Conservation (phyloP, 2,888 invertebrate genomes). For the Oxycera nigricornis region DNA sequence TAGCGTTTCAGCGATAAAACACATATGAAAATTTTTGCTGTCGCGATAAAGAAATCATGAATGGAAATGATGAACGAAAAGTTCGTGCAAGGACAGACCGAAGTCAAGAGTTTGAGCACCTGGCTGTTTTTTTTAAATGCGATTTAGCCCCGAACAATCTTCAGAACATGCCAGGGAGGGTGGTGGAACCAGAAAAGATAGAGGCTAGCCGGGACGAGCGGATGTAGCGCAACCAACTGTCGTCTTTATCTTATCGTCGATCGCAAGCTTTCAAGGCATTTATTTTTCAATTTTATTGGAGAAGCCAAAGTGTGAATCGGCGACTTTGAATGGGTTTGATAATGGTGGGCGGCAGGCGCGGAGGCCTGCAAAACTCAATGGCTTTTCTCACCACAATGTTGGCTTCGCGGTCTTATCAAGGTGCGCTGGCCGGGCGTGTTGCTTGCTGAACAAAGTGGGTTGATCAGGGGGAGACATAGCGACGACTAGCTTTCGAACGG, state of each 20-base stretch:
- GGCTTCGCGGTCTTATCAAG: too few species aligned
- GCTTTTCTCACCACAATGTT: neutral
- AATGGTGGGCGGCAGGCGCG: neutral
- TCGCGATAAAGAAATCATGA: constrained; percentile 36
- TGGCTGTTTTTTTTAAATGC: constrained; percentile 5
- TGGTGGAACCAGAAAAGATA: too few species aligned
- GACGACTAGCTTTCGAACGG: constrained; percentile 4
- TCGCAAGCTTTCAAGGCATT: neutral
- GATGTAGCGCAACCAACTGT: constrained; percentile 10
- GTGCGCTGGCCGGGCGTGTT: neutral
- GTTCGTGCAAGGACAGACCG: constrained; percentile 27
- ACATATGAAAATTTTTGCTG: constrained; percentile 4
- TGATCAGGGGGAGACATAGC: neutral
- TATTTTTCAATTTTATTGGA: neutral
- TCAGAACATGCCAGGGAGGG: too few species aligned
- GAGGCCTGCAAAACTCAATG: neutral
- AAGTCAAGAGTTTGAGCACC: constrained; percentile 26
- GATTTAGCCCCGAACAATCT: too few species aligned
- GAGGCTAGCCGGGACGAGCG: constrained; percentile 11
- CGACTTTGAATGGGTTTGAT: neutral
- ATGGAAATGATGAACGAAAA: constrained; percentile 36
- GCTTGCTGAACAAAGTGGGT: neutral
- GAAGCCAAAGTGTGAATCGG: neutral
- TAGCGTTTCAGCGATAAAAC: neutral
- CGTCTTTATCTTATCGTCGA: constrained; percentile 18